phyloP scores from a whole-genome alignment of 2,113 vertebrate genomes.

The Geococcyx californianus region DNA sequence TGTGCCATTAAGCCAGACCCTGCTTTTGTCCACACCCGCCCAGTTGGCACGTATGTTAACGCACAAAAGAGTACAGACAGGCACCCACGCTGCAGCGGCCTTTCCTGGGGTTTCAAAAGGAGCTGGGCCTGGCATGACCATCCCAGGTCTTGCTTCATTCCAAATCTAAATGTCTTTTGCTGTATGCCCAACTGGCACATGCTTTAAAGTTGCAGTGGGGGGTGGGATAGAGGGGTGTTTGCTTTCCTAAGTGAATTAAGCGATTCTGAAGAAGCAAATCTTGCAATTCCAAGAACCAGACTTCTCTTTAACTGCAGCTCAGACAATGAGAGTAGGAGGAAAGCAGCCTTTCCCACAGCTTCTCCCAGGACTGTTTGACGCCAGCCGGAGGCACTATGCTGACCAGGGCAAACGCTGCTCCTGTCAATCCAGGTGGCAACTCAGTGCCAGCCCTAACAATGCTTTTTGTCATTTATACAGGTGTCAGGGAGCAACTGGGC shows the following conservation, averaged over 20 bases:
- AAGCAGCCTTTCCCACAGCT: background rate
- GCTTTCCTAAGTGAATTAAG: constrained; percentile 19
- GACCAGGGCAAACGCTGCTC: rapidly evolving
- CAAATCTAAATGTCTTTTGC: background rate
- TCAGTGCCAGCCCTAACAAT: background rate
- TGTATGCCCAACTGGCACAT: background rate
- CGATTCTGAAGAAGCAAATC: background rate
- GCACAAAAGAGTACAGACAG: constrained; percentile 1
- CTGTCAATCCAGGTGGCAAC: background rate
- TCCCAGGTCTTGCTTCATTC: constrained; percentile 4
- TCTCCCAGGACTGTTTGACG: rapidly evolving
- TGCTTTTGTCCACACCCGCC: background rate
- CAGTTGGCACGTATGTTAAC: background rate
- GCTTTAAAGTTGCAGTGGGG: background rate
- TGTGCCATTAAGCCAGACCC: background rate
- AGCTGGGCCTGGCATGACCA: background rate
- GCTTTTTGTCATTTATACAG: background rate
- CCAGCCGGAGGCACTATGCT: rapidly evolving
- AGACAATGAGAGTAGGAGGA: background rate
- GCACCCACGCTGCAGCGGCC: background rate
- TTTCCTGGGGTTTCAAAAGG: background rate
- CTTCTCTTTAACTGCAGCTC: background rate
- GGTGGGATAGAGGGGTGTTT: background rate
- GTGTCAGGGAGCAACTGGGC: background rate
- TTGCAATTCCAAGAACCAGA: background rate